Conservation (phyloP, 2,113 vertebrate species). For the Shinisaurus crocodilurus region DNA sequence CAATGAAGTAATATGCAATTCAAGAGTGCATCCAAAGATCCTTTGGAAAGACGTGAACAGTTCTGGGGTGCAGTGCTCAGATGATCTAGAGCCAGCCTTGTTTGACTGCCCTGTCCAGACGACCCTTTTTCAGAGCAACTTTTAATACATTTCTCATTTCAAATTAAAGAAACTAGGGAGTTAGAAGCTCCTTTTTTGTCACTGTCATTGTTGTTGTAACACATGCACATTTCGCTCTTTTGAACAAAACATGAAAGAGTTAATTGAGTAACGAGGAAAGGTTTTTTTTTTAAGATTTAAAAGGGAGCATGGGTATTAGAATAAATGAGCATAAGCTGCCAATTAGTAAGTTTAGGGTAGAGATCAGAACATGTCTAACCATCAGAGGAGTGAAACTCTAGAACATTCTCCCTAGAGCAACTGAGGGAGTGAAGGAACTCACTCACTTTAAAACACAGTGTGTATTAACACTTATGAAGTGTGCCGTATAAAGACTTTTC, state of each 20-base stretch:
- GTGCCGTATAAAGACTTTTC: background rate
- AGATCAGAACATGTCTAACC: conserved; percentile 24
- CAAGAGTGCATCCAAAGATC: background rate
- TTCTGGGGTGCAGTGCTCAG: background rate
- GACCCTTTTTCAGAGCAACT: background rate
- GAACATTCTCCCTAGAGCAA: conserved; percentile 17
- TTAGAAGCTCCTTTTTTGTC: background rate
- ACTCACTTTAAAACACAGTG: background rate
- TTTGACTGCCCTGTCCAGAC: no score
- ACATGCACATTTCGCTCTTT: conserved; percentile 3
- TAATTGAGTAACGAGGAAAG: background rate
- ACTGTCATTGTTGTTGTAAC: background rate
- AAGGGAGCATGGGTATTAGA: background rate
- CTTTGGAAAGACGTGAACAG: background rate
- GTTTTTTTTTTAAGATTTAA: background rate
- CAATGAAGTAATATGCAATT: background rate
- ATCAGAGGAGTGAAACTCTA: conserved; percentile 22
- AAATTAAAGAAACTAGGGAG: background rate
- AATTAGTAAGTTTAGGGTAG: conserved; percentile 1
- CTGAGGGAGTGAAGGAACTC: background rate
- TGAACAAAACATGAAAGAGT: background rate
- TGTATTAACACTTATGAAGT: background rate
- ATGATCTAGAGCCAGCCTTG: background rate
- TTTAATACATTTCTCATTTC: background rate
- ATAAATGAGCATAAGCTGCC: background rate